Base-by-base conservation (phyloP, 2,888 invertebrate genomes). In the Drosophila nr. perissopoda region DNA sequence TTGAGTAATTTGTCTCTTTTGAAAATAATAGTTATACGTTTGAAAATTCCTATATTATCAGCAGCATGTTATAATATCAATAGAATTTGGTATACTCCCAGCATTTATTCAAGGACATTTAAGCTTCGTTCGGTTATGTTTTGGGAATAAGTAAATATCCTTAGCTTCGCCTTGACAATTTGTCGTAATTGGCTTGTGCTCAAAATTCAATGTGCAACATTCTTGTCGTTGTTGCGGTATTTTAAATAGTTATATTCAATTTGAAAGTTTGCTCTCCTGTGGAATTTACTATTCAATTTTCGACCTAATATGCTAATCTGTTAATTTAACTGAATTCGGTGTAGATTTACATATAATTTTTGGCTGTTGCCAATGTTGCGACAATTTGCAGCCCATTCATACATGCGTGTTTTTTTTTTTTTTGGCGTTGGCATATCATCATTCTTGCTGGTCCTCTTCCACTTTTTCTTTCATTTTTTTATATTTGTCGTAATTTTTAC, bases 401-500 rank as follows among this genome's bases (percentile, higher is more conserved):
- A 58, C 51, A 63, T 69, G 40, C 2, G 38, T 56, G 27, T 36
- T 40, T 42, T 56, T 49, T 52, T 13, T 25, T 31, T 31, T 33
- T 80, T 71, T 64, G 49, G 46, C 25, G 18, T 10, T 21, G 25
- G 53, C 11, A 42, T 33, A 38, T 38, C 53, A 49, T 29, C 38
- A 38, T 51, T 29, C 34, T 34, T 18, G 21, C 8, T 33, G 13
- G 27, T 27, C 27, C 27, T 60, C 36, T 48, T 49, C 25, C 34
- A 31, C 46, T 3, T 25, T 40, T 33, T 59, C 25, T 52, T 46
- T 62, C 21, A 27, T 40, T 57, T 46, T 52, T 58, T 38, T 72
- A 63, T 81, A 74, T 82, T 79, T 82, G 84, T 74, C 76, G 83
- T 83, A 83, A 83, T 85, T 83, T 85, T 83, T 78, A 81, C 83